Base-by-base conservation (phyloP, 2,113 vertebrate genomes). In the Brachypteracias leptosomus region DNA sequence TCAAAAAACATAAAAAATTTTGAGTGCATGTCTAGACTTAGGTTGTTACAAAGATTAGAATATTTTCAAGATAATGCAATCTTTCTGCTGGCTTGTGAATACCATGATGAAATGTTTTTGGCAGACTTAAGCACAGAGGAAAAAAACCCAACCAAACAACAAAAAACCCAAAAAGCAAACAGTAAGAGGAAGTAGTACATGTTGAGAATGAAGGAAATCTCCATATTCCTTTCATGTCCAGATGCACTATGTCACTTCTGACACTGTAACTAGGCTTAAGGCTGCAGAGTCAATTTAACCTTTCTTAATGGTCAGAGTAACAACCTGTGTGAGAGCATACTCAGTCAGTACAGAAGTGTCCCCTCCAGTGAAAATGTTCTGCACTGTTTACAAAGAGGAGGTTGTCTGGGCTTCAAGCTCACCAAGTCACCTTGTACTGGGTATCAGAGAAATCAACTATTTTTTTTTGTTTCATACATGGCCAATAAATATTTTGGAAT, bases 61-160 rank as follows among this genome's bases (percentile, higher is more conserved):
- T 49, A 83, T 36, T 55, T 71, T 70, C 24, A 74, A 81, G n/a
- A 85, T 71, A 52, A 71, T 14, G 25, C 46, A 71, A 63, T 92
- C 58, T 87, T n/a, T 88, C 46, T 28, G 29, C 38, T 79, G 57
- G 85, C 54, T 85, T 72, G 70, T 59, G 88, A 88, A 85, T 75
- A 25, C 35, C 52, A 38, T 1, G 22, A 85, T 55, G 28, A 87
- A 78, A 61, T 74, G 28, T 35, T 92, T 82, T 38, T 65, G 71
- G 67, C 49, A 85, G 73, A 71, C 51, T 14, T 46, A 76, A 75
- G 46, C 57, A 67, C 0, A 63, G 26, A 13, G 35, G 29, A 55
- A 72, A 83, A 55, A 29, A 29, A 16, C 12, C 12, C 12, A 47
- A 47, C 46, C 46, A 47, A 47, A 47, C 46, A 47, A 42, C 42